Evolutionary conservation across 2,888 invertebrate species (phyloP).

Genomic region (Drosophila anomelani): DNA sequence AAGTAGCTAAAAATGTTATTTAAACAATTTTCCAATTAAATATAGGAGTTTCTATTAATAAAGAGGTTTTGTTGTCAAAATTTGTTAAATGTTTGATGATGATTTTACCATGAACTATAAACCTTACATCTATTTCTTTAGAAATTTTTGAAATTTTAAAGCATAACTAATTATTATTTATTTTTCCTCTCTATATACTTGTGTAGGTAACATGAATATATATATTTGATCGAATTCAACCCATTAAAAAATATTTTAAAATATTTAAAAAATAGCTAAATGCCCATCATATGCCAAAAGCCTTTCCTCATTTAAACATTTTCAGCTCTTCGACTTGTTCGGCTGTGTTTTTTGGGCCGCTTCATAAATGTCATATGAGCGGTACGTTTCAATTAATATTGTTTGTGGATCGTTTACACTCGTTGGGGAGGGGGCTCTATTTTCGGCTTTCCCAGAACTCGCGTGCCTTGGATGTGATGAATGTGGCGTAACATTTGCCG

Average conservation of each 20-base stretch:
- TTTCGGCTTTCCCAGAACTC: constrained; percentile 60
- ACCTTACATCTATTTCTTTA: too few species aligned
- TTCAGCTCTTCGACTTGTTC: constrained; percentile 22
- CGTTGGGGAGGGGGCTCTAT: constrained; percentile 6
- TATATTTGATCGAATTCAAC: too few species aligned
- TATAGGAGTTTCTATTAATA: too few species aligned
- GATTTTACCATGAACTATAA: too few species aligned
- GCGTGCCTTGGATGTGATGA: constrained; percentile 61
- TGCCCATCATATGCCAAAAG: not conserved
- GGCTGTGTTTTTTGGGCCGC: constrained; percentile 39
- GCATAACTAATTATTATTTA: too few species aligned
- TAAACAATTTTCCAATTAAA: too few species aligned
- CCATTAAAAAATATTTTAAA: not conserved
- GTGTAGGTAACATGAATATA: not conserved
- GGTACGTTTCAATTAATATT: constrained; percentile 77
- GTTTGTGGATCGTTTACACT: constrained; percentile 52
- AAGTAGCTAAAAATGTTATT: not conserved
- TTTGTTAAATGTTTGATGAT: too few species aligned
- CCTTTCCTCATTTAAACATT: constrained; percentile 8
- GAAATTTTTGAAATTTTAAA: too few species aligned
- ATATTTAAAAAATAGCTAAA: not conserved
- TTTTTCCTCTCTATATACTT: too few species aligned
- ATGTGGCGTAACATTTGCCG: constrained; percentile 63
- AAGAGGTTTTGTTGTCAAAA: too few species aligned
- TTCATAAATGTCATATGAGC: constrained; percentile 77